Evolutionary conservation across 2,888 invertebrate genomes (phyloP).

Genomic region (Clistopyga incitator): DNA sequence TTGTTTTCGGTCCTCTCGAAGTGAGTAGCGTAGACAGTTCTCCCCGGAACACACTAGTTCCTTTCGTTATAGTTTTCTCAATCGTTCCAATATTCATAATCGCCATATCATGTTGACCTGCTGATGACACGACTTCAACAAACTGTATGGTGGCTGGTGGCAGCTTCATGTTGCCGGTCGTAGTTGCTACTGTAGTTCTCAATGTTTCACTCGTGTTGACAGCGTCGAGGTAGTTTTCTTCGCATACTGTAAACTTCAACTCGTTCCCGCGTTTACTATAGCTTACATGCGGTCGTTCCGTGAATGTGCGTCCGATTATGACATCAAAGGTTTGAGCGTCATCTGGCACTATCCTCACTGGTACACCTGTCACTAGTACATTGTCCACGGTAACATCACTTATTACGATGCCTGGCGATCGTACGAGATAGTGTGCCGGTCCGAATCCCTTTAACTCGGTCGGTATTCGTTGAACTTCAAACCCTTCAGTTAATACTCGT

Average conservation of each 20-base stretch:
- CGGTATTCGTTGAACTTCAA: no score
- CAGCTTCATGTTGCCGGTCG: no score
- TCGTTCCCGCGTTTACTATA: constrained; percentile 11
- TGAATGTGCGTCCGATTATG: constrained; percentile 30
- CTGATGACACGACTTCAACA: no score
- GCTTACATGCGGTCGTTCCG: constrained; percentile 17
- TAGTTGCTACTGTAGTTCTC: no score
- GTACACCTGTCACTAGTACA: not conserved
- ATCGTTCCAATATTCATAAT: no score
- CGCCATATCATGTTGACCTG: no score
- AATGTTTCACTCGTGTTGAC: not conserved
- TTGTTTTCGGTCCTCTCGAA: not conserved
- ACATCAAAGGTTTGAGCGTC: constrained; percentile 24
- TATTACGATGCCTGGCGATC: not conserved
- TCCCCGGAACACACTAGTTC: no score
- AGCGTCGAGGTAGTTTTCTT: not conserved
- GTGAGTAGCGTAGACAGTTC: not conserved
- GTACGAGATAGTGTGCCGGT: no score
- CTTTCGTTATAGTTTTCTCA: no score
- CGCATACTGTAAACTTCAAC: not conserved
- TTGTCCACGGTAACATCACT: not conserved
- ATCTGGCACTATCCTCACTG: constrained; percentile 15
- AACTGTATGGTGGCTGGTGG: no score
- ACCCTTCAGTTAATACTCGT: no score
- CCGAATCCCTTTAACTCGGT: no score